phyloP scores from a whole-genome alignment of 2,113 vertebrate species.

The Seriola aureovittata region DNA sequence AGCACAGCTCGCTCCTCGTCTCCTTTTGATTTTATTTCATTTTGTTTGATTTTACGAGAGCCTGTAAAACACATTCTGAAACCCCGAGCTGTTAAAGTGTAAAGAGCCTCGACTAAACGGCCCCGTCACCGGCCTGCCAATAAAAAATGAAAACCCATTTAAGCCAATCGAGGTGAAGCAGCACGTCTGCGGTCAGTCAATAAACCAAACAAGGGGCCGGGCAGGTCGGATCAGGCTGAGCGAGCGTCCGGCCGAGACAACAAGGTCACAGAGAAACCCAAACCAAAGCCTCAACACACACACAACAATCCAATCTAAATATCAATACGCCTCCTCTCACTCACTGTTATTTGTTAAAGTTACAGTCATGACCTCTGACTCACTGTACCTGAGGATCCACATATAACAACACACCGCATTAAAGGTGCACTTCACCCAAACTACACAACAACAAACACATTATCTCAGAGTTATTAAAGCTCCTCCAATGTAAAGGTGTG shows the following conservation, averaged over 20 bases:
- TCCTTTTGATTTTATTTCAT: conserved; percentile 67
- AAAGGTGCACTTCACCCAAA: background rate
- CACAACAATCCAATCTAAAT: conserved; percentile 53
- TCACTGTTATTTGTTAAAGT: conserved; percentile 17
- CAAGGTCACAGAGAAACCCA: conserved; percentile 74
- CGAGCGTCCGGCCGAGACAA: conserved; percentile 51
- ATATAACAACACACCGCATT: background rate
- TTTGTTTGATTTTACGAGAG: conserved; percentile 75
- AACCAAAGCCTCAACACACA: conserved; percentile 16
- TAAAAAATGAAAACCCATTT: conserved; percentile 83
- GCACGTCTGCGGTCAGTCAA: conserved; percentile 77
- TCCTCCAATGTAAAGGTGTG: too few relatives aligned
- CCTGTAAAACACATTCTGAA: conserved; percentile 75
- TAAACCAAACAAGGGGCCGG: conserved; percentile 79
- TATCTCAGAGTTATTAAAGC: too few relatives aligned
- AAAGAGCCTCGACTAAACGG: conserved; percentile 76
- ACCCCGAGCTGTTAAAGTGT: conserved; percentile 73
- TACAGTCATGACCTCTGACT: conserved; percentile 14
- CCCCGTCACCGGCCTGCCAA: conserved; percentile 75
- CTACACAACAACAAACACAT: background rate
- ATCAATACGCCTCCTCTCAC: conserved; percentile 28
- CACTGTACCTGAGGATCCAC: background rate
- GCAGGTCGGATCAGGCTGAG: conserved; percentile 54
- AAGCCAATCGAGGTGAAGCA: conserved; percentile 67
- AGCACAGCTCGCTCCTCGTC: conserved; percentile 34